Base-by-base conservation (phyloP, 35 echinoderm and acorn worm genomes). In the Diadema setosum region DNA sequence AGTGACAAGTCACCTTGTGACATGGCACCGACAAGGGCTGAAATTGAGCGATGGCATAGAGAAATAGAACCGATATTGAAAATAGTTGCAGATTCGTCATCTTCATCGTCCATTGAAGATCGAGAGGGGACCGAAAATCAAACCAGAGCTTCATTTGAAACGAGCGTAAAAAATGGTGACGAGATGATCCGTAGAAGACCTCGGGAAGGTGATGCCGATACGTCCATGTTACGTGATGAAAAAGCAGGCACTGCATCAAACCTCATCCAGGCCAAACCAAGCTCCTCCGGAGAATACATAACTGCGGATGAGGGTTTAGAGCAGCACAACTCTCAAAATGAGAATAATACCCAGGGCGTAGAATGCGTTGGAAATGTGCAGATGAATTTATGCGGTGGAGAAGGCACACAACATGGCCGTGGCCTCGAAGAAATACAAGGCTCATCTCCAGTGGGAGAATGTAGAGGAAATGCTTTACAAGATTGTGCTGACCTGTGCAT, bases 281-380 rank as follows among this genome's bases (percentile, higher is more conserved):
- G 73, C 73, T 78, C 73, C 9, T 78, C 73, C 7, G 73, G 35
- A 78, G 73, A 78, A 41, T 78, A 78, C 44, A 7, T 78, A 41
- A 78, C 73, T 44, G 73, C 73, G 24, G 39, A 78, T 25, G 73
- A 78, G 40, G 29, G 14, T 32, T 34, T 26, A 67, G 3, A 18
- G 37, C 27, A 67, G 63, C 8, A 27, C 1, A 67, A 67, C 63
- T 15, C 63, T 34, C 30, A 34, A 67, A 15, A 8, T 29, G 15
- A 14, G 63, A 7, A 16, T 7, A 4, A 32, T 1, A 5, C 9
- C 37, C 30, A 67, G 37, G 21, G 20, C 26, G 24, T 12, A 67
- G 37, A n/a, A n/a, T n/a, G 8, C 63, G 17, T 67, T 12, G 30
- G 63, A 67, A 27, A 34, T 33, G 37, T 3, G 27, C 6, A 3